These are phyloP conservation scores for Pteria penguin DNA, from an alignment of 2,888 invertebrate genomes.

Conservation along the genomic window DNA sequence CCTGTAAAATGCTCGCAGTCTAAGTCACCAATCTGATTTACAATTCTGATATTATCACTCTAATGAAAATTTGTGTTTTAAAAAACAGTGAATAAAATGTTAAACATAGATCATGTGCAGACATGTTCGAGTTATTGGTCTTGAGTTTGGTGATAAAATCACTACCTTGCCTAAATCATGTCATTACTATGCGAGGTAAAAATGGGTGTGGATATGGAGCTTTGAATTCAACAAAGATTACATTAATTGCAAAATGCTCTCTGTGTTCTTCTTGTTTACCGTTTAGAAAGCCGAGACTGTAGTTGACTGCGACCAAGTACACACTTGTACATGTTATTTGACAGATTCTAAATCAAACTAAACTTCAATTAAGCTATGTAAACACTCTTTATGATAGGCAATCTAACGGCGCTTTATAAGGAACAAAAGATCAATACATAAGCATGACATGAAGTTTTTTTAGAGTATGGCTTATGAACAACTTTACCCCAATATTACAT, in stretches of 20 bases:
- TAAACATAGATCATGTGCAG: background rate
- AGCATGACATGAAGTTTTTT: too few relatives aligned
- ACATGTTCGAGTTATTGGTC: background rate
- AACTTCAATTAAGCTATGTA: background rate
- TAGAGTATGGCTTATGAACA: too few relatives aligned
- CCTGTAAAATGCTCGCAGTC: background rate
- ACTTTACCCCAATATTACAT: too few relatives aligned
- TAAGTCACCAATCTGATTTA: background rate
- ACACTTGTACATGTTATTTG: background rate
- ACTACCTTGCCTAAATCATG: background rate
- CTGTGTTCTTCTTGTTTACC: background rate
- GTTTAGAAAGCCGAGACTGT: background rate
- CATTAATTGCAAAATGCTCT: background rate
- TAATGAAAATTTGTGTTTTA: background rate
- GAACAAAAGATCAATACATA: background rate
- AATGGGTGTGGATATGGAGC: slow-evolving; percentile 2
- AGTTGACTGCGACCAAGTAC: background rate
- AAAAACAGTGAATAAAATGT: background rate
- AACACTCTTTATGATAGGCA: background rate
- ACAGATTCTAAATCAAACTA: slow-evolving; percentile 7
- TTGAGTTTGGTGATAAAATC: background rate
- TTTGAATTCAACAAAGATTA: slow-evolving; percentile 1
- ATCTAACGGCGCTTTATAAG: background rate
- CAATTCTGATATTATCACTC: background rate
- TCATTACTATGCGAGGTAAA: slow-evolving; percentile 11